Base-by-base conservation (phyloP, 2,888 invertebrate species). In the Chorisops tibialis region DNA sequence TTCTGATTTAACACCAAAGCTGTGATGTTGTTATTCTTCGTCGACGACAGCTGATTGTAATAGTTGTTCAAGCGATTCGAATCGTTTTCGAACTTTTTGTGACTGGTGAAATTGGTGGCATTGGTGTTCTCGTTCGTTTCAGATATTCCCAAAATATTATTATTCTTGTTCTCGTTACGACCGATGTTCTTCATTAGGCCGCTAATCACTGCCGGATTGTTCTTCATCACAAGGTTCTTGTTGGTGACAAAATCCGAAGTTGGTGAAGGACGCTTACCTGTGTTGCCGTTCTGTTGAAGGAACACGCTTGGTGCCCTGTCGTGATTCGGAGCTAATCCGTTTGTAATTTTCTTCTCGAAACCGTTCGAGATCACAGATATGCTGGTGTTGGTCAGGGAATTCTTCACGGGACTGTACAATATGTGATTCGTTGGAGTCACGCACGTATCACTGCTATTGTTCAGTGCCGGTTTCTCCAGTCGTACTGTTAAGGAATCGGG, bases 71-170 rank as follows among this genome's bases (percentile, higher is more conserved):
- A 68, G 16, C 76, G 75, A 70, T 77, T 77, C 24, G 76, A 73
- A 67, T 77, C 76, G 65, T 71, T 75, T 69, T 77, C 77, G 66
- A 73, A 77, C 69, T 75, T 75, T 63, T 75, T 76, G 69, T 78
- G 77, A 60, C 66, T 67, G 49, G 63, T 65, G 38, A 66, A 61
- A 19, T 19, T 38, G 61, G 59, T 64, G 69, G 64, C 70, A 69
- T 65, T 52, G 19, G 49, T n/a, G 43, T 47, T 61, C 16, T 54
- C 49, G 16, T 30, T 30, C 14, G 49, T 30, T n/a, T 50, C 49
- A n/a, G 14, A 30, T 6, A 39, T 39, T 9, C 41, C n/a, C 9
- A 54, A 22, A 22, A 59, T 30, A 47, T 58, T 58, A n/a, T n/a
- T n/a, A n/a, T 65, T 67, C 38, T 66, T 66, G 51, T 30, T 56